Evolutionary conservation across 1,140 invertebrate species (phyloP).

Genomic region (Leptinotarsa texana): DNA sequence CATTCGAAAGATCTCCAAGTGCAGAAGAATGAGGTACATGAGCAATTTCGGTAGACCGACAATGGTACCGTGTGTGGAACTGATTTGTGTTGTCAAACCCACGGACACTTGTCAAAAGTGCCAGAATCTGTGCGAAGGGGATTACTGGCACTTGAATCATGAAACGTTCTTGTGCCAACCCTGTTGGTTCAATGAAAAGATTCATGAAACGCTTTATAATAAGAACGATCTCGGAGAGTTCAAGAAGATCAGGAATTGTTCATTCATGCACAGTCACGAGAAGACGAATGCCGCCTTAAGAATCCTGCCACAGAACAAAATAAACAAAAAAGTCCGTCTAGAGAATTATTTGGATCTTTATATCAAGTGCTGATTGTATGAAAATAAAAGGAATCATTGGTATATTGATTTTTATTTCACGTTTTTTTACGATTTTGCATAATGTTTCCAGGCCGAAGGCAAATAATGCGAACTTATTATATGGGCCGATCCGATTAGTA

Average conservation of each 20-base stretch:
- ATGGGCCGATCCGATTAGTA: background rate
- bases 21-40: background rate
- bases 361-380: slow-evolving; percentile 27
- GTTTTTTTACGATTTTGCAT: background rate
- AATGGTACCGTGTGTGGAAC: slow-evolving; percentile 42
- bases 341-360: slow-evolving; percentile 49
- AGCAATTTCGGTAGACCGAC: slow-evolving; percentile 23
- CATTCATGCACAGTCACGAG: slow-evolving; percentile 48
- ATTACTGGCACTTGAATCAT: slow-evolving; percentile 48
- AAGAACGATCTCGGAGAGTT: slow-evolving; percentile 17
- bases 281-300: slow-evolving; percentile 43
- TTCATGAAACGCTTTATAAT: background rate
- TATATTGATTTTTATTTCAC: background rate
- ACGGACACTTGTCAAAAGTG: slow-evolving; percentile 45
- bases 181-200: slow-evolving; percentile 43
- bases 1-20: background rate
- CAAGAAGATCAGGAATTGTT: slow-evolving; percentile 50
- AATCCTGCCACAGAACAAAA: slow-evolving; percentile 33
- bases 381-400: background rate
- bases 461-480: no score
- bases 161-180: slow-evolving; percentile 41
- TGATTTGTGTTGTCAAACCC: slow-evolving; percentile 40
- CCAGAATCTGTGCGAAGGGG: slow-evolving; percentile 39
- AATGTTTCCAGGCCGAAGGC: no score
- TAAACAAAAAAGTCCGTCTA: slow-evolving; percentile 44